A percentile compares a stretch with the other conserved stretches of the same genome.
Conservation (phyloP, 23 tunicate genomes). For the Aplidium turbinatum region DNA sequence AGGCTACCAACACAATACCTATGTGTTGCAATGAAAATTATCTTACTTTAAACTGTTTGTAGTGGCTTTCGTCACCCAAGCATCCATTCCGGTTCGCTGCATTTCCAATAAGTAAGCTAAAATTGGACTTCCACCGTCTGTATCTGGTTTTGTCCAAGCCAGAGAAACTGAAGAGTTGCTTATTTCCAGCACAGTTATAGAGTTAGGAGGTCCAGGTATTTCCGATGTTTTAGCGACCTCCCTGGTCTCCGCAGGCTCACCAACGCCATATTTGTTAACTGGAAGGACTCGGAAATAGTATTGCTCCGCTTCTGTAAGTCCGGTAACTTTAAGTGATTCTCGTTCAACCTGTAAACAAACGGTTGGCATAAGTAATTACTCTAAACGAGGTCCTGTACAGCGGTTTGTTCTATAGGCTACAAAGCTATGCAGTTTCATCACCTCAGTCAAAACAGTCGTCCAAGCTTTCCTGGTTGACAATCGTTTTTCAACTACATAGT, state of each 20-base stretch:
- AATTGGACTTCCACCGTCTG: constrained; percentile 89
- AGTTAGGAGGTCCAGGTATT: constrained; percentile 83
- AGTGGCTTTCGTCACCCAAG: constrained; percentile 61
- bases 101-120: constrained; percentile 65
- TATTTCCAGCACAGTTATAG: constrained; percentile 46
- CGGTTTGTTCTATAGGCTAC: too few relatives aligned
- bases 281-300: constrained; percentile 92
- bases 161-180: constrained; percentile 48
- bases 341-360: constrained; percentile 48
- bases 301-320: constrained; percentile 72
- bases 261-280: constrained; percentile 95
- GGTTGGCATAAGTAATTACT: too few relatives aligned
- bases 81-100: constrained; percentile 61
- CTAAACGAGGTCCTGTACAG: too few relatives aligned
- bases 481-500: constrained; percentile 88
- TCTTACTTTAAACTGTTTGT: constrained; percentile 34
- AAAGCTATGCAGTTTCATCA: too few relatives aligned
- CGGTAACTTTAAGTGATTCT: constrained; percentile 72
- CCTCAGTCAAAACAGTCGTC: constrained; percentile 92
- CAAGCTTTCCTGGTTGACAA: constrained; percentile 88
- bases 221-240: constrained; percentile 79
- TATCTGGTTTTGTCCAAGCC: constrained; percentile 88
- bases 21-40: too few relatives aligned
- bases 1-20: too few relatives aligned
- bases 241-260: constrained; percentile 85